Evolutionary conservation across 2,113 vertebrate species (phyloP).

Genomic region (Dipodomys ordii): DNA sequence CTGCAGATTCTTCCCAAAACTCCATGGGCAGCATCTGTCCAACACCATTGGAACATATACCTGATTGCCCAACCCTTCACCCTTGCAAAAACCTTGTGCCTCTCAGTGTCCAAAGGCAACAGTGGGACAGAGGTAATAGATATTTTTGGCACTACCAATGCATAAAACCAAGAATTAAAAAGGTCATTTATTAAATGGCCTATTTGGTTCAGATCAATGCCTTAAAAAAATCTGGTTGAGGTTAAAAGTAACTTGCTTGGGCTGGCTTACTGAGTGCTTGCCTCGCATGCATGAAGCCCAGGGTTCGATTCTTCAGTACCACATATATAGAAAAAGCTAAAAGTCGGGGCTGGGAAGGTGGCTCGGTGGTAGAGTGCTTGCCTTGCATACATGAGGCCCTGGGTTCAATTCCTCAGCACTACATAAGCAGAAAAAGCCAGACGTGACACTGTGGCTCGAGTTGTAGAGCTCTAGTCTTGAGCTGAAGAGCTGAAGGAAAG

Average conservation of each 20-base stretch:
- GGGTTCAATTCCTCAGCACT: too few species aligned
- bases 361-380: too few species aligned
- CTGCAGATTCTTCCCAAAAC: background rate
- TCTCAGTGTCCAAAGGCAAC: background rate
- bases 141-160: background rate
- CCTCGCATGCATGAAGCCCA: too few species aligned
- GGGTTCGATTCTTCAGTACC: too few species aligned
- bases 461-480: too few species aligned
- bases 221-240: background rate
- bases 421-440: too few species aligned
- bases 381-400: too few species aligned
- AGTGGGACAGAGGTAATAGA: background rate
- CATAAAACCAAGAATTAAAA: background rate
- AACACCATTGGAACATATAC: background rate
- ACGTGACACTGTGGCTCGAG: too few species aligned
- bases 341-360: too few species aligned
- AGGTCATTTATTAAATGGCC: background rate
- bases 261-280: too few species aligned
- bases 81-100: background rate
- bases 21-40: background rate
- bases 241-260: background rate
- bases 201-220: background rate
- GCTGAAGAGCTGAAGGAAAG: too few species aligned
- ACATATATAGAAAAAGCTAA: too few species aligned
- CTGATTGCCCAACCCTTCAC: background rate